Evolutionary conservation across 2,797 vertebrate species (phyloP).

Genomic region (Sebastes nivosus): DNA sequence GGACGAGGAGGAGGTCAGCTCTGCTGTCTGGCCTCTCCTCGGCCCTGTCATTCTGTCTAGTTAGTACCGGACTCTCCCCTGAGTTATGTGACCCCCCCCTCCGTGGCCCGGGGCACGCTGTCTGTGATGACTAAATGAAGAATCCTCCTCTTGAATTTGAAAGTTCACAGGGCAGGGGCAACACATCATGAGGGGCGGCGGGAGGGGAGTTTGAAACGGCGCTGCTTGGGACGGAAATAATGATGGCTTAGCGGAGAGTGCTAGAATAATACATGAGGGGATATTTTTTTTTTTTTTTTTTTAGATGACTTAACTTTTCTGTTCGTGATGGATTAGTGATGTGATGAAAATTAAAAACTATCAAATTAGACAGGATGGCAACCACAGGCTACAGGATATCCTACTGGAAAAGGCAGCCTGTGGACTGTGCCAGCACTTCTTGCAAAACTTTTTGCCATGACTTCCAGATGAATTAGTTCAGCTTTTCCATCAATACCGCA

Average conservation of each 20-base stretch:
- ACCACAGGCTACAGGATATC: constrained; percentile 39
- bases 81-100: constrained; percentile 46
- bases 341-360: constrained; percentile 27
- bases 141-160: constrained; percentile 52
- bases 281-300: constrained; percentile 19
- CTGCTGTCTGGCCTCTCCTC: constrained; percentile 48
- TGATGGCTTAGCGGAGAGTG: not conserved
- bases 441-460: constrained; percentile 25
- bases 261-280: constrained; percentile 11
- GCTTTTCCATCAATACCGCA: constrained; percentile 17
- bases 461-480: constrained; percentile 34
- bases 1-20: constrained; percentile 43
- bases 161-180: constrained; percentile 62
- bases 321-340: constrained; percentile 3
- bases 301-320: not conserved
- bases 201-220: not conserved
- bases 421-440: not conserved
- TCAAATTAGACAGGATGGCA: constrained; percentile 31
- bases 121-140: constrained; percentile 58
- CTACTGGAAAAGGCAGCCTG: not conserved
- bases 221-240: not conserved
- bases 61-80: constrained; percentile 46
- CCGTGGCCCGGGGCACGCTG: constrained; percentile 10
- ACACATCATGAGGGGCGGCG: constrained; percentile 41
- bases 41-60: constrained; percentile 54